Evolutionary conservation across 2,797 vertebrate genomes (phyloP), one percentile per base, ranked within the genome.

Genomic region (Merluccius polli): DNA sequence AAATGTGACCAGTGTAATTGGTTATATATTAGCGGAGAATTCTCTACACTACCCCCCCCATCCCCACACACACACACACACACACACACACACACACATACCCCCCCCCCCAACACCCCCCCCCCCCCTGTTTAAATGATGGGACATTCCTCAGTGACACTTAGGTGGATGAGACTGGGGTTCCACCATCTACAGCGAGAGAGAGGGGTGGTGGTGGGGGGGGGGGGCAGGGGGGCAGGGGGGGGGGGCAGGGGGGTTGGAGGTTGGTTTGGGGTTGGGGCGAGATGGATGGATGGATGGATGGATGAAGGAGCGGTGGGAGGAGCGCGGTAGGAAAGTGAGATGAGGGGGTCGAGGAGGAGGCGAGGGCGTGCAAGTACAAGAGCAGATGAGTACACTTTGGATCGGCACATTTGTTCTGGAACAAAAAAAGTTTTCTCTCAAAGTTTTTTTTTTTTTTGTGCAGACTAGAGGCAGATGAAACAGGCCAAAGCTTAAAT

Each of bases 1-100:
- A 95, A 94, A 94, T 93, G 92, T 92, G 92, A 92, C 91, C 93
- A 91, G 91, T 92, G 89, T 94, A 94, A 94, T 94, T 91, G 92
- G 93, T 94, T 92, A 94, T 93, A 93, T 94, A 93, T 93, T 93
- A 92, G 91, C 84, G 41, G 80, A 83, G 87, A 59, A 59, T n/a
- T 59, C 48, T 59, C 48, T n/a, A 15, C 84, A 87, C 88, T 86
- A 87, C 78, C 86, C 84, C 83, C 83, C 71, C 87, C 79, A 85
- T 83, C 83, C 82, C 71, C 88, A 79, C 86, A 83, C 2, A 8
- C 11, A 13, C n/a, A n/a, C n/a, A n/a, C n/a, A n/a, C n/a, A n/a
- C n/a, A n/a, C n/a, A n/a, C n/a, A n/a, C n/a, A n/a, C n/a, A n/a
- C n/a, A n/a, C n/a, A n/a, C n/a, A n/a, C n/a, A n/a, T n/a, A n/a